A percentile compares a stretch with the other conserved stretches of the same genome.
These are phyloP conservation scores for Paragorgia papillata DNA, from an alignment of 92 coral and sea anemone species.

Conservation along the genomic window DNA sequence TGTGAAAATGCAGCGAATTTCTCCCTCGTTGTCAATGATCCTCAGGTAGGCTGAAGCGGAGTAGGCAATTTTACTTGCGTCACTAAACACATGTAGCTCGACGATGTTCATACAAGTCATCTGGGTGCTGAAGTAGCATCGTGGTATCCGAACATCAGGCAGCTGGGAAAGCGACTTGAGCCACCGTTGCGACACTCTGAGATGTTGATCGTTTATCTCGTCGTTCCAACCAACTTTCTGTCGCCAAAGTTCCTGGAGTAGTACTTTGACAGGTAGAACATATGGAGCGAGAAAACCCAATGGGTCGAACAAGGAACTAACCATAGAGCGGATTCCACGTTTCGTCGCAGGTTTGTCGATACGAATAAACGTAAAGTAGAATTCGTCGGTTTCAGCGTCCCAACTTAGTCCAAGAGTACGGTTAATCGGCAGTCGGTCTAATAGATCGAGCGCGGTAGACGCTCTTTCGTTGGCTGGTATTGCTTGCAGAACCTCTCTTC, in stretches of 20 bases:
- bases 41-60: constrained; percentile 38
- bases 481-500: constrained; percentile 38
- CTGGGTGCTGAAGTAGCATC: constrained; percentile 41
- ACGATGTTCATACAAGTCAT: background rate
- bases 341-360: constrained; percentile 58
- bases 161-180: constrained; percentile 50
- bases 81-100: constrained; percentile 50
- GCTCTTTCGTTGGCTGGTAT: constrained; percentile 50
- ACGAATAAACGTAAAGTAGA: constrained; percentile 36
- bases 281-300: constrained; percentile 44
- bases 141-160: constrained; percentile 24
- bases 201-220: constrained; percentile 14
- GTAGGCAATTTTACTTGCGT: constrained; percentile 51
- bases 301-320: constrained; percentile 56
- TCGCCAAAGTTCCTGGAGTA: constrained; percentile 41
- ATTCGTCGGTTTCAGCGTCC: constrained; percentile 56
- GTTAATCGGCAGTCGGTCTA: constrained; percentile 48
- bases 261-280: constrained; percentile 36
- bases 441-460: constrained; percentile 37
- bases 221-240: constrained; percentile 53
- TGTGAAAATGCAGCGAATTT: constrained; percentile 1
- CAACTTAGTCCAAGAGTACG: constrained; percentile 52
- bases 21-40: constrained; percentile 12
- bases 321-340: constrained; percentile 54
- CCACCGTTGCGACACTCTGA: constrained; percentile 56